These are phyloP conservation scores for Drosophila incognita DNA, from an alignment of 2,888 invertebrate genomes.

Conservation along the genomic window DNA sequence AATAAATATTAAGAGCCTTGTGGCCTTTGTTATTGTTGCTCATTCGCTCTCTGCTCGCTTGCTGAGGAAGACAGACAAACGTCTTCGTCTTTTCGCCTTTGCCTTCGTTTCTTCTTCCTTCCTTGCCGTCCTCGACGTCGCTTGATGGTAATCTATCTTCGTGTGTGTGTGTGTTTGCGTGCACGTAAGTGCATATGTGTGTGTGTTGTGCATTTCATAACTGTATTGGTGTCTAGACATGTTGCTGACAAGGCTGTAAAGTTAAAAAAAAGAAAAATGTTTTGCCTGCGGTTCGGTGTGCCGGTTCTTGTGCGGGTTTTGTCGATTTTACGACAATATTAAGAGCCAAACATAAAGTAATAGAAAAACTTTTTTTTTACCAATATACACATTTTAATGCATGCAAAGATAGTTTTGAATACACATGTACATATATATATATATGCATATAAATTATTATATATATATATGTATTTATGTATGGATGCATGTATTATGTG, in stretches of 20 bases:
- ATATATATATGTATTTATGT: background rate
- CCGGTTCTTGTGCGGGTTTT: conserved; percentile 46
- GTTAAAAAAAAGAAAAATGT: conserved; percentile 20
- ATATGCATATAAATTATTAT: background rate
- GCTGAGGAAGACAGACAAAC: conserved; percentile 8
- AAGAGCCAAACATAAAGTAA: conserved; percentile 18
- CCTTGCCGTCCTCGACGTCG: conserved; percentile 39
- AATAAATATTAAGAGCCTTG: conserved; percentile 40
- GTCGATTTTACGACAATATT: conserved; percentile 27
- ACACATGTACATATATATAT: background rate
- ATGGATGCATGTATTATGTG: conserved; percentile 1
- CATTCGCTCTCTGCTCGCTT: conserved; percentile 33
- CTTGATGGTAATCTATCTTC: conserved; percentile 61
- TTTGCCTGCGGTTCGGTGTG: conserved; percentile 48
- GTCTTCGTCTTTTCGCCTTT: background rate
- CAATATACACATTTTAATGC: conserved; percentile 13
- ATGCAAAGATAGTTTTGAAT: background rate
- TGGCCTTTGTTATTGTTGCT: conserved; percentile 67
- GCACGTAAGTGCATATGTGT: conserved; percentile 19
- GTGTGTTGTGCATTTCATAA: conserved; percentile 37
- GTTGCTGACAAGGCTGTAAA: conserved; percentile 66
- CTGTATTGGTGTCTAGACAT: conserved; percentile 75
- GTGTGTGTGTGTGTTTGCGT: conserved; percentile 27
- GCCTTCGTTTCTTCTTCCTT: background rate
- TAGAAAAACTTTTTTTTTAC: conserved; percentile 2